Percentiles rank a stretch among this genome's conserved stretches.
These are phyloP conservation scores for Bombus picipes DNA, from an alignment of 1,140 invertebrate genomes.

Conservation along the genomic window DNA sequence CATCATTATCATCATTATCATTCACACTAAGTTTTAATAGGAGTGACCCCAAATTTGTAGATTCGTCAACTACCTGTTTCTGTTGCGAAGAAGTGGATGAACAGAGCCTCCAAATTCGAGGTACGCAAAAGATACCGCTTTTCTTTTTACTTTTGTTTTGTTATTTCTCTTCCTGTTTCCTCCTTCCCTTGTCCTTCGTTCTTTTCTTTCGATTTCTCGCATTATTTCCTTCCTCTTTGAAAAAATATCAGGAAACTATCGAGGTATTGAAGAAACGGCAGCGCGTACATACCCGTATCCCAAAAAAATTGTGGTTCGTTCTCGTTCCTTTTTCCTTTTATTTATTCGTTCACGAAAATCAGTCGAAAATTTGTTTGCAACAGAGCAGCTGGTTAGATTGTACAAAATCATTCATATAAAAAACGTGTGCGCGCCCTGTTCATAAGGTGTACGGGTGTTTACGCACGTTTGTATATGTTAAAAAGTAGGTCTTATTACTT, in stretches of 20 bases:
- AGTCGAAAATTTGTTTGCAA: slow-evolving; percentile 13
- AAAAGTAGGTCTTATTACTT: slow-evolving; percentile 46
- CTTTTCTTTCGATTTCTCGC: slow-evolving; percentile 12
- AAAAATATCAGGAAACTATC: slow-evolving; percentile 71
- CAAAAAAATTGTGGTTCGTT: background rate
- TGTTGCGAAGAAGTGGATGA: background rate
- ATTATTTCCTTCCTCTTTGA: slow-evolving; percentile 42
- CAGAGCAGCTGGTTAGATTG: slow-evolving; percentile 46
- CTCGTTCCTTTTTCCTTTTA: background rate
- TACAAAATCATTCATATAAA: slow-evolving; percentile 55
- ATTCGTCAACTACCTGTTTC: slow-evolving; percentile 34
- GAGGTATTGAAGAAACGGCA: slow-evolving; percentile 64
- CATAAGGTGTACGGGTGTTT: slow-evolving; percentile 47
- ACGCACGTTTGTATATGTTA: slow-evolving; percentile 41
- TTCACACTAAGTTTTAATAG: slow-evolving; percentile 63
- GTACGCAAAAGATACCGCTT: slow-evolving; percentile 36
- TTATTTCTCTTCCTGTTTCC: too few relatives aligned
- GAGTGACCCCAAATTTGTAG: slow-evolving; percentile 49
- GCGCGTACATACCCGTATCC: slow-evolving; percentile 46
- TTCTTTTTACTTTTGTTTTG: background rate
- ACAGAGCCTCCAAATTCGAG: slow-evolving; percentile 41
- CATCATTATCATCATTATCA: slow-evolving; percentile 57
- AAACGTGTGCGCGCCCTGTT: slow-evolving; percentile 33
- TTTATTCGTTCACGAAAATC: slow-evolving; percentile 37
- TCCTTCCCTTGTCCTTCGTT: background rate